Percentiles rank a stretch among this genome's conserved stretches.
These are phyloP conservation scores for Amphiprion percula DNA, from an alignment of 2,113 vertebrate genomes.

Conservation along the genomic window DNA sequence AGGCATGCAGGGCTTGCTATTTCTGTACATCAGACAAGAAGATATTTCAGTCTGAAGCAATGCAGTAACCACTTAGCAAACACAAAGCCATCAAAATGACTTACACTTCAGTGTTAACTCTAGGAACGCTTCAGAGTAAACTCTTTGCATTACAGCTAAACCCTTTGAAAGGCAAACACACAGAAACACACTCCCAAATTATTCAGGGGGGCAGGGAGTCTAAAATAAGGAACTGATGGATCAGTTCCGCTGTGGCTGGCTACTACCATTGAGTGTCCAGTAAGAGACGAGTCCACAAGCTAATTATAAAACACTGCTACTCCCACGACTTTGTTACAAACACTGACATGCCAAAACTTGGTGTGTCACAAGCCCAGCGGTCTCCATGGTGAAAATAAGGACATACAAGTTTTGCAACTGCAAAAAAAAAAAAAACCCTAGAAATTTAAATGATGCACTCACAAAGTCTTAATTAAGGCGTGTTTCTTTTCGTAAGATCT, in stretches of 20 bases:
- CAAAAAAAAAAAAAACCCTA: neutral
- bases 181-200: constrained; percentile 30
- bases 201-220: constrained; percentile 22
- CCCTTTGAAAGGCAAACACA: constrained; percentile 47
- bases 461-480: neutral
- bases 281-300: constrained; percentile 39
- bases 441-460: neutral
- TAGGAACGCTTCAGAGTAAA: constrained; percentile 61
- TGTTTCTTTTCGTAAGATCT: neutral
- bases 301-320: constrained; percentile 69
- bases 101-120: constrained; percentile 56
- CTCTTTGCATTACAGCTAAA: constrained; percentile 41
- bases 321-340: constrained; percentile 47
- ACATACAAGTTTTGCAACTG: constrained; percentile 9
- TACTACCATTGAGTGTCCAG: constrained; percentile 64
- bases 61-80: constrained; percentile 58
- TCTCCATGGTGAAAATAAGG: neutral
- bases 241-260: constrained; percentile 55
- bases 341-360: constrained; percentile 28
- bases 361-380: constrained; percentile 29
- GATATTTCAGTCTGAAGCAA: constrained; percentile 59
- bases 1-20: constrained; percentile 56
- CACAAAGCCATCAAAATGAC: constrained; percentile 51
- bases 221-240: constrained; percentile 77
- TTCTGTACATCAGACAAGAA: constrained; percentile 58